Evolutionary conservation across 2,797 vertebrate species (phyloP), one percentile per base, ranked within the genome.

Genomic region (Rhinella marina): DNA sequence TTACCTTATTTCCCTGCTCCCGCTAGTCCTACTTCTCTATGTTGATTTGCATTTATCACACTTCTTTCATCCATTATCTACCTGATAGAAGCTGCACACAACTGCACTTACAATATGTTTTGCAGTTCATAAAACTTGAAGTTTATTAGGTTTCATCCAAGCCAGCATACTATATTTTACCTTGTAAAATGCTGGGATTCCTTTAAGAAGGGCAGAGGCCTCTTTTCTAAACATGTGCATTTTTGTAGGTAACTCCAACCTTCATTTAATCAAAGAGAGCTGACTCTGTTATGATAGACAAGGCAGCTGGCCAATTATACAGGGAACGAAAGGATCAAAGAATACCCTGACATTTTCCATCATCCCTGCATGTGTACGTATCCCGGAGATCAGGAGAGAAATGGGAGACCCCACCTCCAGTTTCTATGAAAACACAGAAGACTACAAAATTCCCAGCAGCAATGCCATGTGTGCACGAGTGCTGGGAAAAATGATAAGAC

Each of bases 311-410:
- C 91, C 92, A 94, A 94, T 94, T 88, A 91, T 91, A 93, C 90
- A 90, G 89, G 85, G 90, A 93, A 93, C 68, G 90, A 90, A 90
- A 88, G 6, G 90, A 93, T 95, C 93, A 94, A 94, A 96, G 92
- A 85, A 90, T 72, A 27, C 70, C 92, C 94, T 96, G 94, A 95
- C 93, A 93, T 93, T 94, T 92, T 91, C 92, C 90, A 94, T 91
- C 91, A 92, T 86, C 86, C 90, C 86, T 91, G 54, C 91, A 91
- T 84, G 92, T 88, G 90, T 92, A 92, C 90, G 88, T 86, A 92
- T 88, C 92, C 89, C 16, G 1, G 89, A 92, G 54, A 92, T 92
- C 93, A 93, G 92, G 92, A 92, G 92, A 93, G 92, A 93, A 95
- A 94, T 90, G 87, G 91, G 93, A 95, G 93, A 92, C 91, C 27